Evolutionary conservation across 2,113 vertebrate species (phyloP).

Genomic region (Tyrannus savana): DNA sequence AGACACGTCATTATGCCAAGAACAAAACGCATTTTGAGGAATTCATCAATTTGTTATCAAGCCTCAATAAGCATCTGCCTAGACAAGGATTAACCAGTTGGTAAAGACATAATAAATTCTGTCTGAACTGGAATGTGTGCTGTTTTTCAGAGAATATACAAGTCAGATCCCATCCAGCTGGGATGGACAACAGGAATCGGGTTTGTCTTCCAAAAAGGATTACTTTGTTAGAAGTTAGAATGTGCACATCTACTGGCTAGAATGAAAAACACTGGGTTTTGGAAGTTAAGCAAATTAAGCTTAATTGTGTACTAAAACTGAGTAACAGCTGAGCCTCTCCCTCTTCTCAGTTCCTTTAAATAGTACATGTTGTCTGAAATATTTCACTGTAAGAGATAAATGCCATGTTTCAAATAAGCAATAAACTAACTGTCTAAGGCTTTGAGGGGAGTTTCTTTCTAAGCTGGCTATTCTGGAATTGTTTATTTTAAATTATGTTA

Average conservation of each 20-base stretch:
- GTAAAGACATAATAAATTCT: neutral
- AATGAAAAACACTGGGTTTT: neutral
- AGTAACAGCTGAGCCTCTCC: neutral
- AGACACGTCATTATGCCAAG: neutral
- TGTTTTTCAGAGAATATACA: neutral
- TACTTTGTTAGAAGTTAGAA: neutral
- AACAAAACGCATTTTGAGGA: neutral
- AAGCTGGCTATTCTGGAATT: neutral
- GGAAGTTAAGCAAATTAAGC: neutral
- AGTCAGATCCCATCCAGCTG: neutral
- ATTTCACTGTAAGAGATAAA: neutral
- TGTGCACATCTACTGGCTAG: neutral
- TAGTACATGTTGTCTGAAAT: neutral
- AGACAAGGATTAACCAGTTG: neutral
- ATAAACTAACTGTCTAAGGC: neutral
- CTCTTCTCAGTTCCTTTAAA: neutral
- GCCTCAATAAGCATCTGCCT: neutral
- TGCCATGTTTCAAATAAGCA: neutral
- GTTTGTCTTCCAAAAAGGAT: neutral
- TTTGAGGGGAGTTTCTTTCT: neutral
- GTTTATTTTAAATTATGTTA: neutral
- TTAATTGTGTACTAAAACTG: neutral
- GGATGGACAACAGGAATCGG: neutral
- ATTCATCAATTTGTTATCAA: neutral
- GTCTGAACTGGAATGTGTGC: neutral